Conservation (phyloP, 2,113 vertebrate genomes). For the western clawed frog (Xenopus tropicalis) region DNA sequence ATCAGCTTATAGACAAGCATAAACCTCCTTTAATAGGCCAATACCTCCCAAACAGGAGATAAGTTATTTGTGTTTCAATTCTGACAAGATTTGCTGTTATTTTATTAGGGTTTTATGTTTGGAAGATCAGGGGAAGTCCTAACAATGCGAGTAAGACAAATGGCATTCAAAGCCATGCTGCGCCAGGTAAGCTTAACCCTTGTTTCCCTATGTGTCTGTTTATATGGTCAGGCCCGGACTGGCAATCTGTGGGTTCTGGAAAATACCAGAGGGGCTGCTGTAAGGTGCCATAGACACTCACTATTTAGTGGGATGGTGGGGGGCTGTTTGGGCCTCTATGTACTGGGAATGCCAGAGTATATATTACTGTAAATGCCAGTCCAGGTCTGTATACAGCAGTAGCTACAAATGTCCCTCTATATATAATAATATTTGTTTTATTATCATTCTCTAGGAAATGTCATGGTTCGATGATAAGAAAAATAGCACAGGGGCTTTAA, state of each 20-base stretch:
- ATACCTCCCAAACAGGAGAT: too few relatives aligned
- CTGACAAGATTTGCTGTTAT: neutral
- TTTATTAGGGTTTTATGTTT: constrained; percentile 50
- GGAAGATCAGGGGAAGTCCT: constrained; percentile 52
- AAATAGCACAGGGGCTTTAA: constrained; percentile 48
- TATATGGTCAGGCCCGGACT: too few relatives aligned
- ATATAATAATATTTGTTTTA: neutral
- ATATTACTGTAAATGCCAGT: neutral
- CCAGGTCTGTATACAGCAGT: neutral
- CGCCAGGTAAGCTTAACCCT: constrained; percentile 23
- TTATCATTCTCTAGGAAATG: constrained; percentile 45
- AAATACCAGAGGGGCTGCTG: too few relatives aligned
- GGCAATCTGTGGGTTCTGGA: too few relatives aligned
- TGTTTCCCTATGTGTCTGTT: neutral
- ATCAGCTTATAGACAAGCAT: too few relatives aligned
- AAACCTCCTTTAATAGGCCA: too few relatives aligned
- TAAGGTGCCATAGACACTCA: too few relatives aligned
- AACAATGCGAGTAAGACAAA: constrained; percentile 40
- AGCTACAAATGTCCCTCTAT: neutral
- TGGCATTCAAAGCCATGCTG: constrained; percentile 55
- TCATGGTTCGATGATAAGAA: constrained; percentile 50
- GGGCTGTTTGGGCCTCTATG: too few relatives aligned
- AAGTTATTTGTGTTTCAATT: too few relatives aligned
- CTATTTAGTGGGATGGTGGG: too few relatives aligned
- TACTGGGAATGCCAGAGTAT: too few relatives aligned